A percentile compares a stretch with the other conserved stretches of the same genome.
Evolutionary conservation across 1,140 invertebrate genomes (phyloP).

Genomic region (Lasioglossum baleicum): DNA sequence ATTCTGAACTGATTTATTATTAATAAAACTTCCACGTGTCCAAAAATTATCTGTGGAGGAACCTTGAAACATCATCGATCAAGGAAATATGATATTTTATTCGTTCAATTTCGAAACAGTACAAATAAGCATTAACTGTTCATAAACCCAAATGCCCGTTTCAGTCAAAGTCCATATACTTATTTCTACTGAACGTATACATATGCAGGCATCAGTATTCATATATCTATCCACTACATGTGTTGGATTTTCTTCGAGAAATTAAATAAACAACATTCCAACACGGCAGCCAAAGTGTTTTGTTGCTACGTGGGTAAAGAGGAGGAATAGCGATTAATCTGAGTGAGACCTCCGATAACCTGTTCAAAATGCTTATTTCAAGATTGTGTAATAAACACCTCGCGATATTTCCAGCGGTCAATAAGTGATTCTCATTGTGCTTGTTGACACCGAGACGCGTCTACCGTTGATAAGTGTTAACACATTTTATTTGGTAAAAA

Average conservation of each 20-base stretch:
- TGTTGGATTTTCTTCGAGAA: constrained; percentile 1
- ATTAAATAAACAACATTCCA: constrained; percentile 44
- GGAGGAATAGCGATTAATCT: constrained; percentile 39
- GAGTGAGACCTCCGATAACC: constrained; percentile 48
- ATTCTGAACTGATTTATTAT: no score
- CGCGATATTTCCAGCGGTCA: constrained; percentile 33
- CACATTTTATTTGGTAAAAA: no score
- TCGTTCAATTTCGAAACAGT: no score
- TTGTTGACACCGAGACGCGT: not conserved
- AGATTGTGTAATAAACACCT: constrained; percentile 45
- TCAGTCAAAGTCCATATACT: no score
- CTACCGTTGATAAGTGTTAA: not conserved
- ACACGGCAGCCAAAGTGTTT: constrained; percentile 9
- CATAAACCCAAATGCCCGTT: no score
- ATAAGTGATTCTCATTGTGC: constrained; percentile 23
- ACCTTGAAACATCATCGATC: not conserved
- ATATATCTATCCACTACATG: not conserved
- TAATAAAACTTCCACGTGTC: no score
- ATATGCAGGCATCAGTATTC: not conserved
- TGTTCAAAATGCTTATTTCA: constrained; percentile 36
- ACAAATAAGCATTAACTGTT: no score
- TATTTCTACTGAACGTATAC: not conserved
- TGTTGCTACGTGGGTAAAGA: constrained; percentile 39
- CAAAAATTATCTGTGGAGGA: no score
- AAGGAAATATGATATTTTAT: not conserved